phyloP scores from a whole-genome alignment of 1,140 invertebrate genomes.

The Danaus melanippus region DNA sequence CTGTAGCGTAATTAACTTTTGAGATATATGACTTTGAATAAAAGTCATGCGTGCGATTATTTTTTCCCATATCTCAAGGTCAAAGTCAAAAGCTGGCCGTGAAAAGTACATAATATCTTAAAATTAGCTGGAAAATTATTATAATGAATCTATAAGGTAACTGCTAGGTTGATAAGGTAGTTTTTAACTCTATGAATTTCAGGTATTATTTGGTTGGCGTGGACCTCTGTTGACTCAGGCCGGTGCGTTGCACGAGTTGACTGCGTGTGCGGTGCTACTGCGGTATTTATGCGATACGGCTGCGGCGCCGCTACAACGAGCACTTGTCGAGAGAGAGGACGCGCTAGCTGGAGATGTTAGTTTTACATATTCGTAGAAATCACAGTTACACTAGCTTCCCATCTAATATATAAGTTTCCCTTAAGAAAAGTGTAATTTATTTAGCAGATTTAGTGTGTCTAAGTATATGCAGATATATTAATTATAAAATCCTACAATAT shows the following conservation, averaged over 20 bases:
- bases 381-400: no score
- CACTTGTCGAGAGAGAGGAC: constrained; percentile 88
- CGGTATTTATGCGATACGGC: constrained; percentile 90
- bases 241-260: constrained; percentile 72
- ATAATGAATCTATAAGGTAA: no score
- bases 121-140: no score
- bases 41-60: no score
- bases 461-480: constrained; percentile 9
- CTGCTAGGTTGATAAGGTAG: not conserved
- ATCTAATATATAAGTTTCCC: no score
- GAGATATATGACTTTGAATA: no score
- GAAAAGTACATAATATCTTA: no score
- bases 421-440: not conserved
- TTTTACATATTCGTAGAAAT: constrained; percentile 9
- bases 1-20: no score
- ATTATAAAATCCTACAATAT: no score
- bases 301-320: constrained; percentile 85
- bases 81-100: no score
- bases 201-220: constrained; percentile 80
- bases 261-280: constrained; percentile 79
- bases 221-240: constrained; percentile 79
- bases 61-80: no score
- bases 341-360: constrained; percentile 85
- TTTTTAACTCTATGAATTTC: not conserved
- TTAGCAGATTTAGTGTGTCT: constrained; percentile 12